Percentiles rank a stretch among this genome's conserved stretches.
Evolutionary conservation across 2,888 invertebrate genomes (phyloP).

Genomic region (Chrysolina oricalcia): DNA sequence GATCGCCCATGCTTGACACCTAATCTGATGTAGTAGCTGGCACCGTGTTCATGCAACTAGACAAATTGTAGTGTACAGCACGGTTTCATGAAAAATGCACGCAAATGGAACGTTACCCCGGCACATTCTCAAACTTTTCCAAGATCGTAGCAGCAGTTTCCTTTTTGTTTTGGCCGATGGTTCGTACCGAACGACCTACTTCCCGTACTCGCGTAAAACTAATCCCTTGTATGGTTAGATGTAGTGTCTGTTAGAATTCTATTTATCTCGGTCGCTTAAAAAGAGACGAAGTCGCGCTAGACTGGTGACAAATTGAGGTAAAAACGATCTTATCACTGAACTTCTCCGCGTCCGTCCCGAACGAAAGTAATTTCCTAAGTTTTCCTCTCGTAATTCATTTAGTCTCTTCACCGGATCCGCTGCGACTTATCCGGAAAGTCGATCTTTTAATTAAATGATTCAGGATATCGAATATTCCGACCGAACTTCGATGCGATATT

Average conservation of each 20-base stretch:
- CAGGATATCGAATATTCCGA: slow-evolving; percentile 30
- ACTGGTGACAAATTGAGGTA: slow-evolving; percentile 56
- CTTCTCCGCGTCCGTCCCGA: slow-evolving; percentile 35
- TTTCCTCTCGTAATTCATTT: slow-evolving; percentile 49
- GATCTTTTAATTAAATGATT: slow-evolving; percentile 44
- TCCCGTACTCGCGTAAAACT: slow-evolving; percentile 35
- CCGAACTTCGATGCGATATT: slow-evolving; percentile 28
- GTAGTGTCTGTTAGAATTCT: slow-evolving; percentile 45
- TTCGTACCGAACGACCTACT: slow-evolving; percentile 33
- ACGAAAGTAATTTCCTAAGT: slow-evolving; percentile 49
- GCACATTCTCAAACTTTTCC: slow-evolving; percentile 27
- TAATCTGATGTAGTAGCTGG: slow-evolving; percentile 1
- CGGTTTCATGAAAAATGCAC: slow-evolving; percentile 38
- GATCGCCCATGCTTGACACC: not conserved
- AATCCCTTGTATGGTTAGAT: slow-evolving; percentile 40
- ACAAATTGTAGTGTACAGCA: slow-evolving; percentile 38
- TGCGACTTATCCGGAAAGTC: slow-evolving; percentile 32
- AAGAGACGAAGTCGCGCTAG: slow-evolving; percentile 50
- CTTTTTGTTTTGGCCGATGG: slow-evolving; percentile 33
- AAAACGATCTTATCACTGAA: slow-evolving; percentile 48
- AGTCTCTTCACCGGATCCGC: slow-evolving; percentile 32
- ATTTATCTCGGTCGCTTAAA: slow-evolving; percentile 50
- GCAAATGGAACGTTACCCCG: slow-evolving; percentile 23
- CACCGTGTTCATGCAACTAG: slow-evolving; percentile 32
- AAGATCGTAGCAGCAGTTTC: slow-evolving; percentile 28